Evolutionary conservation across 1,140 invertebrate genomes (phyloP), one percentile per base, ranked within the genome.

Genomic region (Lucilia sericata): DNA sequence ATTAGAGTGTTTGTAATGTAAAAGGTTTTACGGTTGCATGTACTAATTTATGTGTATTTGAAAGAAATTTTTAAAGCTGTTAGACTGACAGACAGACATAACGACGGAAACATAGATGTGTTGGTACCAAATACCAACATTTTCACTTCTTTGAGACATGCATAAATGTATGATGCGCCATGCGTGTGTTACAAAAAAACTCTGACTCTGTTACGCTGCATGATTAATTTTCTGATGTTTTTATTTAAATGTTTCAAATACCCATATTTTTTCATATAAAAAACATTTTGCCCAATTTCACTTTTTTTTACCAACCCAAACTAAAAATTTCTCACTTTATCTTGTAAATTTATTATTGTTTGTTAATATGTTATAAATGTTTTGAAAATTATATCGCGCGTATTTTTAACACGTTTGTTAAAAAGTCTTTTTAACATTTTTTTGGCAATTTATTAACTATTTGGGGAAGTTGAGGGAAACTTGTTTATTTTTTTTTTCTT

Each of bases 361-460:
- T 21, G 19, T 70, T 70, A 70, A 70, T 70, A 70, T 25, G 2
- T 80, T 80, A 51, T 80, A 49, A 49, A 80, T 80, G n/a, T 80
- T 80, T 34, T 2, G 47, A 49, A 80, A 80, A 49, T n/a, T 80
- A 49, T 80, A 76, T 30, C 25, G 25, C 3, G 9, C n/a, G n/a
- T 70, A 21, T 21, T 25, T 70, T 47, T 51, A 9, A 42, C 36
- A 80, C n/a, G 76, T 49, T 80, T 49, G 7, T 25, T 21, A 17
- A 14, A 7, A 17, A n/a, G 5, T 65, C 19, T 70, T 70, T 70
- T 70, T 70, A 9, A 0, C 55, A 47, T 10, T 80, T 80, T n/a
- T 80, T 80, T 80, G 76, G 76, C 76, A 80, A 80, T 80, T 80
- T 51, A 80, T 49, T 80, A 21, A 30, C 25, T 30, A 30, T 3